Evolutionary conservation across 2,797 vertebrate species (phyloP), one percentile per base, ranked within the genome.

Genomic region (Mastacembelus armatus): DNA sequence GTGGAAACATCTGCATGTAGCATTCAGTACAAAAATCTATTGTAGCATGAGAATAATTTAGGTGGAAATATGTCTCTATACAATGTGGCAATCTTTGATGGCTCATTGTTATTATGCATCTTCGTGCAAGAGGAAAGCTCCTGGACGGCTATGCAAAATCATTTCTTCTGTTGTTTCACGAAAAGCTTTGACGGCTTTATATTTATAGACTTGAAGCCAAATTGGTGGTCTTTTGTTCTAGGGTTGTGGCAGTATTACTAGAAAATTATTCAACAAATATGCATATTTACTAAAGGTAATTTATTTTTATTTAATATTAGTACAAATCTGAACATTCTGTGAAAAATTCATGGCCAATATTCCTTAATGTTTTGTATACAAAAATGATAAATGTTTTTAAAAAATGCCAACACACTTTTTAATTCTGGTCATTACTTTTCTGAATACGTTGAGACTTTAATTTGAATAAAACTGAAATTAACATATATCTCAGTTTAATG

Each of bases 251-350:
- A 18, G 58, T 56, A 32, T 66, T 73, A 45, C 58, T 32, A 43
- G 29, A 69, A 71, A 52, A n/a, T 48, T 7, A 19, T 42, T 73
- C n/a, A 64, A 44, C 0, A 73, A 62, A 66, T 65, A 63, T 66
- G 10, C 51, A 55, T 71, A 64, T 74, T 50, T 74, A 67, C 56
- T 78, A 30, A 59, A 70, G 59, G 62, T 88, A 80, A 91, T 84
- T 89, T 87, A 86, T 90, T 90, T 77, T 68, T 85, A 81, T 89
- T 90, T 85, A 74, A 86, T 75, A 76, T 10, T 60, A 51, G 30
- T 71, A 26, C 9, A 69, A 55, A 63, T 12, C 2, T 51, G 8
- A 40, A 44, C 81, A 29, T 61, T 61, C 40, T 81, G 43, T 81
- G 47, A n/a, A 77, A 70, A 68, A 44, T 74, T 38, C 24, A 72